phyloP scores from a whole-genome alignment of 2,797 vertebrate genomes.

The Pseudochromis fuscus region DNA sequence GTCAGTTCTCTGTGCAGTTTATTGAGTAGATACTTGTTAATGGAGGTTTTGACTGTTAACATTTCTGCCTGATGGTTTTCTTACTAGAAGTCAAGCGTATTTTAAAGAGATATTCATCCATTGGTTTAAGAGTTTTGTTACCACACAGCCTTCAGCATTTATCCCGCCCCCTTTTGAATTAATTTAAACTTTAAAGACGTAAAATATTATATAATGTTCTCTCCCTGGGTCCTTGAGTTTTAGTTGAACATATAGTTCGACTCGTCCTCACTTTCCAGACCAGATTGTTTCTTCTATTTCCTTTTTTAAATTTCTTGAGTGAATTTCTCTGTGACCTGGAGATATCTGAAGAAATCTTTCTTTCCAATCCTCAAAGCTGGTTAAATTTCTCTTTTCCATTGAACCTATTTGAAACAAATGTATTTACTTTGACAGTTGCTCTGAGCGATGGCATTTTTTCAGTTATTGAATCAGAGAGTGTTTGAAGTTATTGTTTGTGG shows the following conservation, averaged over 20 bases:
- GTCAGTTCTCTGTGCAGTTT: background rate
- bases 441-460: background rate
- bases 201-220: background rate
- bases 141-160: too few species aligned
- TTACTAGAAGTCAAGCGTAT: background rate
- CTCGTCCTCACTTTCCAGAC: background rate
- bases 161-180: too few species aligned
- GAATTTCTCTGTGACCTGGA: background rate
- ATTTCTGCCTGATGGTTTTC: background rate
- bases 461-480: background rate
- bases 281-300: background rate
- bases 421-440: background rate
- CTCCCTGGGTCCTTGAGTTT: background rate
- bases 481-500: constrained; percentile 9
- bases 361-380: background rate
- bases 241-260: background rate
- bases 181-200: too few species aligned
- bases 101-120: background rate
- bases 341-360: background rate
- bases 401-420: background rate
- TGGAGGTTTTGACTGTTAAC: background rate
- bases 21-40: background rate
- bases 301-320: too few species aligned
- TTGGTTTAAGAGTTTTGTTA: background rate
- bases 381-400: background rate